A percentile compares a stretch with the other conserved stretches of the same genome.
phyloP scores from a whole-genome alignment of 2,797 vertebrate genomes.

The Pelobates cultripes region DNA sequence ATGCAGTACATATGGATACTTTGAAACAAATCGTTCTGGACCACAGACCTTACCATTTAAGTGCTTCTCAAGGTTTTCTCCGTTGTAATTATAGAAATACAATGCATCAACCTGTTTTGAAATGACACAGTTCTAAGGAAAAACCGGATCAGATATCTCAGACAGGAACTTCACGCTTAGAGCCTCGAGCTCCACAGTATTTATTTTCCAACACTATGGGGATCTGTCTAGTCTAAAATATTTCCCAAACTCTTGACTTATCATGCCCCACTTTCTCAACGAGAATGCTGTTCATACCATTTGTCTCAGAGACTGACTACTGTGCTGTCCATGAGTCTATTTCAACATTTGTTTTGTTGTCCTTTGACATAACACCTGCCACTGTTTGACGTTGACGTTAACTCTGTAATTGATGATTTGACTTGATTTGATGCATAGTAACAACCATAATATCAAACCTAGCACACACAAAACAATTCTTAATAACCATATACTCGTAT shows the following conservation, averaged over 20 bases:
- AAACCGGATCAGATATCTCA: background rate
- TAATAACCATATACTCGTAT: conserved; percentile 14
- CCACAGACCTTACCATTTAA: too few species aligned
- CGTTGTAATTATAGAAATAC: too few species aligned
- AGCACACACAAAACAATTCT: conserved; percentile 23
- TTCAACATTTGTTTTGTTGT: background rate
- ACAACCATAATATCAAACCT: conserved; percentile 21
- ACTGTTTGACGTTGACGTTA: background rate
- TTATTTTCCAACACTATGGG: background rate
- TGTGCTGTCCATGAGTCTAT: background rate
- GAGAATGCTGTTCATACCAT: background rate
- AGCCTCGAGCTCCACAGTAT: background rate
- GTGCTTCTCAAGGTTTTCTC: too few species aligned
- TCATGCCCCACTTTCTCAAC: background rate
- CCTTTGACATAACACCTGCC: background rate
- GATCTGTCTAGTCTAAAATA: background rate
- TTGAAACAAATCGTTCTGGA: too few species aligned
- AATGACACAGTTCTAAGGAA: background rate
- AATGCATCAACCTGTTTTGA: too few species aligned
- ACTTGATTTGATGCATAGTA: conserved; percentile 6
- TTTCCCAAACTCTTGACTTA: background rate
- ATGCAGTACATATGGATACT: too few species aligned
- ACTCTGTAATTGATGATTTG: background rate
- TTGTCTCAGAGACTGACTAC: background rate
- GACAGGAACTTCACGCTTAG: background rate